These are phyloP conservation scores for Dinoponera quadriceps DNA, from an alignment of 1,140 invertebrate species.

Conservation along the genomic window DNA sequence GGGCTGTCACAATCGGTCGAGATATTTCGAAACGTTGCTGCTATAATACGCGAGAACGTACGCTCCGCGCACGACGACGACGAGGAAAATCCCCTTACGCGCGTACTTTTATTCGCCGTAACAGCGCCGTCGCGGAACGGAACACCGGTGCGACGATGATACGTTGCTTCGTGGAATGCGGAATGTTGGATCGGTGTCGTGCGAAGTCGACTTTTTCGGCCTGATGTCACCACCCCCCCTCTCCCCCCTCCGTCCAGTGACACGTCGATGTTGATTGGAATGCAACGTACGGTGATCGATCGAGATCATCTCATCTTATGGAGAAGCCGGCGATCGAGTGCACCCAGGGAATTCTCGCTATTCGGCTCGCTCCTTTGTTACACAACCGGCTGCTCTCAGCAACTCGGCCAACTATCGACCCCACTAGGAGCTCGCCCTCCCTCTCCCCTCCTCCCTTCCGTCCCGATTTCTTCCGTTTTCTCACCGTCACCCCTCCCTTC, in stretches of 20 bases:
- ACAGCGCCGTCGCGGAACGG: too few relatives aligned
- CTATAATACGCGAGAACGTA: background rate
- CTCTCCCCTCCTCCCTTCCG: background rate
- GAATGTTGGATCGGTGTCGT: too few relatives aligned
- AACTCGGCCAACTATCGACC: conserved; percentile 74
- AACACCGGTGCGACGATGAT: too few relatives aligned
- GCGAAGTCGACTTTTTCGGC: too few relatives aligned
- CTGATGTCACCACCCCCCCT: too few relatives aligned
- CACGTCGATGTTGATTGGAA: too few relatives aligned
- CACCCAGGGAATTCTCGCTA: conserved; percentile 67
- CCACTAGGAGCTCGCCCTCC: conserved; percentile 52
- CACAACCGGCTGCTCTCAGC: conserved; percentile 72
- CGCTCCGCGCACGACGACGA: too few relatives aligned
- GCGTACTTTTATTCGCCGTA: too few relatives aligned
- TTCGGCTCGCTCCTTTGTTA: conserved; percentile 72
- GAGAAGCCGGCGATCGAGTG: conserved; percentile 63
- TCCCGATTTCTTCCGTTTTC: conserved; percentile 51
- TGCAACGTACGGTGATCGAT: background rate
- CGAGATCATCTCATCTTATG: conserved; percentile 9
- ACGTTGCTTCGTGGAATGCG: too few relatives aligned
- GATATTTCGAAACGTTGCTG: background rate
- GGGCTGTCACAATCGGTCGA: background rate
- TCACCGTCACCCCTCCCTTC: background rate
- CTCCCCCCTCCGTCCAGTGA: too few relatives aligned
- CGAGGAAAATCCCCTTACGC: too few relatives aligned